These are phyloP conservation scores for Leptopilina boulardi DNA, from an alignment of 1,140 invertebrate genomes.

Conservation along the genomic window DNA sequence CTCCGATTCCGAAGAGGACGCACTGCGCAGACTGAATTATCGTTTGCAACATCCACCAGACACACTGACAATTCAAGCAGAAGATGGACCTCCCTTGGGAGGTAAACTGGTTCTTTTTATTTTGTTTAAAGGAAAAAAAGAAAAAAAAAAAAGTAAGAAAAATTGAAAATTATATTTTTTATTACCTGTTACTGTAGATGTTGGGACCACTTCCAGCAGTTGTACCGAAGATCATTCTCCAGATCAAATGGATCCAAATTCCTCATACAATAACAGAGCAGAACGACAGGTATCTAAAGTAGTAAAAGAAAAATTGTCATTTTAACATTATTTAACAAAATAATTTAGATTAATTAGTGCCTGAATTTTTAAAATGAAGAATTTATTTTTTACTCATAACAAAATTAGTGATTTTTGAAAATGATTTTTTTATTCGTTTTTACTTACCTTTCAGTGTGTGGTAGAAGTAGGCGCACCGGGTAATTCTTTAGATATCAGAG, in stretches of 20 bases:
- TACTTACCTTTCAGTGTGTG: slow-evolving; percentile 64
- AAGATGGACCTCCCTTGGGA: slow-evolving; percentile 66
- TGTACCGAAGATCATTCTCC: slow-evolving; percentile 64
- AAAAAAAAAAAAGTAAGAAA: not conserved
- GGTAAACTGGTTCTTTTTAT: slow-evolving; percentile 22
- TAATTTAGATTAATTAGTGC: no score
- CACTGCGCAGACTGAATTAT: slow-evolving; percentile 79
- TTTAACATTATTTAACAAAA: no score
- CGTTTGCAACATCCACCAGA: slow-evolving; percentile 69
- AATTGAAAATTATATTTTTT: no score
- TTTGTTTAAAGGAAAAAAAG: slow-evolving; percentile 10
- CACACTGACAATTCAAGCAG: slow-evolving; percentile 72
- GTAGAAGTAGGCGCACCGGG: slow-evolving; percentile 70
- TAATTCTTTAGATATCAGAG: slow-evolving; percentile 66
- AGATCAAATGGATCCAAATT: slow-evolving; percentile 64
- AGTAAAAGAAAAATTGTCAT: not conserved
- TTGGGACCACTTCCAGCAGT: slow-evolving; percentile 59
- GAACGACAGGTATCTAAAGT: not conserved
- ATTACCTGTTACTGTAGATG: slow-evolving; percentile 51
- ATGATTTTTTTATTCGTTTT: not conserved
- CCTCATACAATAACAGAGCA: not conserved
- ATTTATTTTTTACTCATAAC: no score
- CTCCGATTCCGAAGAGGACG: slow-evolving; percentile 87
- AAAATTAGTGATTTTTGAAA: no score
- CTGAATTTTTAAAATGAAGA: no score